Percentiles rank a stretch among this genome's conserved stretches.
Conservation (phyloP, 1,140 invertebrate genomes). For the Scaptodrosophila lebanonensis region DNA sequence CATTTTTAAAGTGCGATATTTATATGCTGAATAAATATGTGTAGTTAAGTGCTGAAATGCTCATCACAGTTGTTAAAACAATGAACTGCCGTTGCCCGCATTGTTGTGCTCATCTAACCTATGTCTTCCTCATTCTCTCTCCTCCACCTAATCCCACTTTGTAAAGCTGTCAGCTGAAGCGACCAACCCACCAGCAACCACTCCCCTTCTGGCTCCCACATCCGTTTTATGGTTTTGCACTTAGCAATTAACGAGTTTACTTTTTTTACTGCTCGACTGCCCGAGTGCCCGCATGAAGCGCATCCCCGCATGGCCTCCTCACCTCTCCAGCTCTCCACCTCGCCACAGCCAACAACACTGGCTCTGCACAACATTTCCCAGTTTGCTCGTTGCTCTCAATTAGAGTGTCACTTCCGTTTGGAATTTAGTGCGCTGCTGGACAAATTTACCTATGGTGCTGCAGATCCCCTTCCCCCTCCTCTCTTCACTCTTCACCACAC, state of each 20-base stretch:
- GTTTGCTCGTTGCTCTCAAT: constrained; percentile 48
- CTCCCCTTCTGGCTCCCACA: neutral
- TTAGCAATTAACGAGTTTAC: constrained; percentile 67
- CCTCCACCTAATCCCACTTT: neutral
- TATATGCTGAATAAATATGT: too few relatives aligned
- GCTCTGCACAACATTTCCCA: neutral
- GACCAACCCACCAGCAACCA: neutral
- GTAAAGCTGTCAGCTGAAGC: neutral
- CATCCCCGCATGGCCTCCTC: neutral
- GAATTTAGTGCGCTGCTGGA: constrained; percentile 34
- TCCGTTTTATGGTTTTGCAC: constrained; percentile 60
- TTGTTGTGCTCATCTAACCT: too few relatives aligned
- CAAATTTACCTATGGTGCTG: neutral
- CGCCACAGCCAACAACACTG: neutral
- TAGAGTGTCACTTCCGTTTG: constrained; percentile 52
- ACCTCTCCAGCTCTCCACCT: neutral
- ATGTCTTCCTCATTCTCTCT: constrained; percentile 8
- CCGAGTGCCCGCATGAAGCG: constrained; percentile 35
- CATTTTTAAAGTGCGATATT: neutral
- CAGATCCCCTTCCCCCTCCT: neutral
- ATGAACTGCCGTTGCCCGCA: too few relatives aligned
- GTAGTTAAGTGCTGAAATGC: too few relatives aligned
- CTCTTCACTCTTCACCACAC: neutral
- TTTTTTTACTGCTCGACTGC: constrained; percentile 30
- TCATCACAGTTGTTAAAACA: too few relatives aligned